phyloP scores from a whole-genome alignment of 2,888 invertebrate genomes.

The Melanchra persicariae region DNA sequence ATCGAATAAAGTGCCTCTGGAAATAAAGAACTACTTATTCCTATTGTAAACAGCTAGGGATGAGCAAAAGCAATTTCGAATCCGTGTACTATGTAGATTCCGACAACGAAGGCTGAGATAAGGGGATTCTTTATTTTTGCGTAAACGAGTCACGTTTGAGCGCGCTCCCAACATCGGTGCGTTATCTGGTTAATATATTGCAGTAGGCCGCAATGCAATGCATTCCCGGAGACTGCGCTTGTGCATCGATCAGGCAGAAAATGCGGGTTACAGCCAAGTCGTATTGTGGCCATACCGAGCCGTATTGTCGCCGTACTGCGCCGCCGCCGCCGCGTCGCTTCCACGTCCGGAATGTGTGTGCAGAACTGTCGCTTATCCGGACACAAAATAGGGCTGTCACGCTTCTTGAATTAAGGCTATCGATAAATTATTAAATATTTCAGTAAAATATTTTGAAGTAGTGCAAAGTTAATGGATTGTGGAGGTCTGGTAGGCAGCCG shows the following conservation, averaged over 20 bases:
- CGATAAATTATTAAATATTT: neutral
- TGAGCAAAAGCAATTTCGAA: conserved; percentile 45
- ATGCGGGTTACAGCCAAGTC: conserved; percentile 41
- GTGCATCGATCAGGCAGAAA: conserved; percentile 69
- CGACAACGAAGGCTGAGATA: conserved; percentile 48
- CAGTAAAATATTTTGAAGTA: neutral
- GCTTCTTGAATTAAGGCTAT: neutral
- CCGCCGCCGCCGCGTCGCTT: neutral
- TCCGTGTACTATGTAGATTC: conserved; percentile 46
- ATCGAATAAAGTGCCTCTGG: conserved; percentile 14
- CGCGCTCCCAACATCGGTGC: conserved; percentile 45
- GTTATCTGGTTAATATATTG: conserved; percentile 68
- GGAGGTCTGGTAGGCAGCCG: no score
- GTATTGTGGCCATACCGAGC: neutral
- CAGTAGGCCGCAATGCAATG: conserved; percentile 49
- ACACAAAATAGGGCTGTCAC: conserved; percentile 38
- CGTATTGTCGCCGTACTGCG: neutral
- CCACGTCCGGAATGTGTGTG: conserved; percentile 34
- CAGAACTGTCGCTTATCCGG: conserved; percentile 29
- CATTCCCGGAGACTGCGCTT: conserved; percentile 65
- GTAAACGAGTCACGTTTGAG: conserved; percentile 56
- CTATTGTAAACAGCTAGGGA: conserved; percentile 33
- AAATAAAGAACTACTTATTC: conserved; percentile 35
- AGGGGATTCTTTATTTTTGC: conserved; percentile 58
- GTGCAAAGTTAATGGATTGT: no score